Evolutionary conservation across 2,797 vertebrate genomes (phyloP), one percentile per base, ranked within the genome.

Genomic region (Choloepus didactylus): DNA sequence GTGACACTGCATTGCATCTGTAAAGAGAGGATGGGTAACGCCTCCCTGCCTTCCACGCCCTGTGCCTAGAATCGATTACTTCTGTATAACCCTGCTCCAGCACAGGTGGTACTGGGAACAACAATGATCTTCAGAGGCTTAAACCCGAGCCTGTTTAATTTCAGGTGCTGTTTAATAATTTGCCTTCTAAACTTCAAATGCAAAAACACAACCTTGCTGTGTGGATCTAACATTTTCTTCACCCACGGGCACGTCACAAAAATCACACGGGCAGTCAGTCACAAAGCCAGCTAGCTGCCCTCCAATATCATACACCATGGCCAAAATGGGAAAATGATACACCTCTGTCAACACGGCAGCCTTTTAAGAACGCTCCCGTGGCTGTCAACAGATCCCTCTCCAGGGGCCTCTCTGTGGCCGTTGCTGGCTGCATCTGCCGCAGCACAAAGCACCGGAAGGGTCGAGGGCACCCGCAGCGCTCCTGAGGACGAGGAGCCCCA

Each of bases 301-400:
- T 84, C 66, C 41, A 69, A 11, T 21, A 51, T 35, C 31, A 90
- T 12, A 79, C 49, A 23, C 76, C 8, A 10, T 10, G 44, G 92
- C 69, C 64, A 73, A 93, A 90, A 94, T 29, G 35, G 79, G 46
- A 49, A 87, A 85, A 83, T 27, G 56, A 89, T n/a, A 81, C 82
- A 54, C 59, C 81, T 79, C 69, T 89, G 87, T 88, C 62, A 84
- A 56, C 59, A 77, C 19, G 81, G 16, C 10, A 18, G 7, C 64
- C 75, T 60, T 91, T 91, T 83, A 76, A 66, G 84, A 93, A 66
- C 35, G 18, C 60, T 94, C 80, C 72, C 38, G 46, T 73, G 85
- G 64, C 21, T 9, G 75, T 25, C 75, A 64, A 62, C 66, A 92
- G 82, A 10, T 44, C 46, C 79, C 49, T 25, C 41, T 46, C 77